These are phyloP conservation scores for Pentalonia nigronervosa DNA, from an alignment of 1,140 invertebrate species.

Conservation along the genomic window DNA sequence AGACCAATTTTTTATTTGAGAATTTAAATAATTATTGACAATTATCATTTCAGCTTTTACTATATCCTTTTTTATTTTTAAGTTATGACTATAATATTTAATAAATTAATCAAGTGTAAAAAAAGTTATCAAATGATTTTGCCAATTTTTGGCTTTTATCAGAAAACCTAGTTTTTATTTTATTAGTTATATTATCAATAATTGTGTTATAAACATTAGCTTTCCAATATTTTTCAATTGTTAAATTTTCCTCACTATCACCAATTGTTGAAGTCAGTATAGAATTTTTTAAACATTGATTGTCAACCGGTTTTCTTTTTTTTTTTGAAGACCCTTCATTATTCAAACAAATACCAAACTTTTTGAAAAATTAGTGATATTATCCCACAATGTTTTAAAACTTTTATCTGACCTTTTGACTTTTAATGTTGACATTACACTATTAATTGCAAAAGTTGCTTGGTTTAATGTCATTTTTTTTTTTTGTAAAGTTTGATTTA, in stretches of 20 bases:
- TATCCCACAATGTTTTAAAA: neutral
- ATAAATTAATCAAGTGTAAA: too few species aligned
- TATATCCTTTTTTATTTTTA: too few species aligned
- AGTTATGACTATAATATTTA: too few species aligned
- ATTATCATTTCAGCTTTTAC: too few species aligned
- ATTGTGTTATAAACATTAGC: conserved; percentile 21
- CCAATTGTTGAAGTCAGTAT: neutral
- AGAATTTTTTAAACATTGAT: neutral
- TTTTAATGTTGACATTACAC: neutral
- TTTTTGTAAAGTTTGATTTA: neutral
- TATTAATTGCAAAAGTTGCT: neutral
- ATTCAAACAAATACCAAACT: conserved; percentile 9
- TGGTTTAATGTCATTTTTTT: neutral
- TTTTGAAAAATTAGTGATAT: neutral
- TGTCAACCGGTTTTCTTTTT: neutral
- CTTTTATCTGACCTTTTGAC: neutral
- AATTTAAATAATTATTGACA: too few species aligned
- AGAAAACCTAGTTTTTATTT: too few species aligned
- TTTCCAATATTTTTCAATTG: too few species aligned
- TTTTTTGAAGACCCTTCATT: neutral
- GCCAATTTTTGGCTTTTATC: too few species aligned
- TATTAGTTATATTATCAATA: conserved; percentile 10
- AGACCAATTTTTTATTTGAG: too few species aligned
- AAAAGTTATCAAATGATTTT: too few species aligned
- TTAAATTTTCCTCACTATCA: neutral